Evolutionary conservation across 2,113 vertebrate species (phyloP), one percentile per base, ranked within the genome.

Genomic region (Peromyscus californicus): DNA sequence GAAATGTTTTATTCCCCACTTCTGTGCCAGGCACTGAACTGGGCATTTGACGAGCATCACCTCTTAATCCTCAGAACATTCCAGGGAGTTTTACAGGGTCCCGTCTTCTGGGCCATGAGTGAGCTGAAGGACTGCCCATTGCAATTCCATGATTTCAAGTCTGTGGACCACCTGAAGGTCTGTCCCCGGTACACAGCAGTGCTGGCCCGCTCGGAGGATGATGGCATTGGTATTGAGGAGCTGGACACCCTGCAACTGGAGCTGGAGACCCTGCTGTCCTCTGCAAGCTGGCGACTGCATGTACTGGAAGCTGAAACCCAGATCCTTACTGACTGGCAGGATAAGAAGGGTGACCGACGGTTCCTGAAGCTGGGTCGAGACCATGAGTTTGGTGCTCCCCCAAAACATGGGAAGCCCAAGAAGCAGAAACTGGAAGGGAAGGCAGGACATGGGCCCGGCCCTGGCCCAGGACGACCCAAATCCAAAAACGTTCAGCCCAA

Each of bases 301-400:
- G 99, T 99, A 21, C 96, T 99, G 78, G 99, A 99, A 98, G 99
- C 99, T 0, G 99, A 99, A 98, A 99, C 99, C 85, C 99, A 99
- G 99, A 99, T 99, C 97, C 99, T 99, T 79, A 99, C 99, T 2
- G 99, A 99, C 96, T 99, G 99, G 99, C 99, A 99, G 97, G 99
- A 99, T 98, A 99, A 99, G 98, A 99, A 99, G 96, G 99, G 99
- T 0, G 99, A 99, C 94, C 99, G 99, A 76, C 99, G 99, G 17
- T 99, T 99, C 93, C 97, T 99, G 96, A 99, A 99, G 98, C 97
- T 99, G 95, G 99, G 98, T 65, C 99, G 99, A 98, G 99, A 99
- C 74, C 99, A 99, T 0, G 99, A 99, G 82, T 99, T 99, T 5
- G 99, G 99, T 33, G 98, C 99, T 7, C 98, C 99, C 0, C 98